Conservation (phyloP, 1,140 invertebrate genomes). For the Drosophila pectinifera region DNA sequence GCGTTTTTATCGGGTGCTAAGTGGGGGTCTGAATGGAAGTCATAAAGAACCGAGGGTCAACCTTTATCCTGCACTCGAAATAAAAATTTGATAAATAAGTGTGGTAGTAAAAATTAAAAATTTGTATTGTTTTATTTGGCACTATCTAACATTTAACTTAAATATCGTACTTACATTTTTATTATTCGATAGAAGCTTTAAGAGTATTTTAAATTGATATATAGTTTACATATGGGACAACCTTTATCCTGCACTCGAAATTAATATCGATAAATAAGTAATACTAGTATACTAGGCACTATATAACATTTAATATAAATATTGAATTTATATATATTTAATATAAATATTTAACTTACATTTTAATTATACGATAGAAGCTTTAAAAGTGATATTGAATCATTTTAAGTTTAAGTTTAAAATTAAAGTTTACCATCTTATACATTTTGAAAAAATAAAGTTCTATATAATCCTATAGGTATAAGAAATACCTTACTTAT, state of each 20-base stretch:
- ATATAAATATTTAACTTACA: too few relatives aligned
- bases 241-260: background rate
- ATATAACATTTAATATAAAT: background rate
- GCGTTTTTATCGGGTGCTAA: slow-evolving; percentile 59
- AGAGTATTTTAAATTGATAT: too few relatives aligned
- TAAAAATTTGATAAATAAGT: background rate
- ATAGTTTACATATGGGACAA: too few relatives aligned
- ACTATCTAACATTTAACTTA: background rate
- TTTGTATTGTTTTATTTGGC: background rate
- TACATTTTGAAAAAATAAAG: background rate
- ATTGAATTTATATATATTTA: too few relatives aligned
- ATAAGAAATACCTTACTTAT: background rate
- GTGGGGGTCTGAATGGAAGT: slow-evolving; percentile 19
- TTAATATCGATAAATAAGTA: background rate
- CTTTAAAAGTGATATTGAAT: too few relatives aligned
- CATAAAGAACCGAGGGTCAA: slow-evolving; percentile 22
- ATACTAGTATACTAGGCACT: too few relatives aligned
- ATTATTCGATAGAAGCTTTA: background rate
- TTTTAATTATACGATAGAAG: background rate
- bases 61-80: background rate
- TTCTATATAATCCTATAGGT: background rate
- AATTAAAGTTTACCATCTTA: too few relatives aligned
- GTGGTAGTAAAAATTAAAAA: background rate
- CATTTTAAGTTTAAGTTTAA: too few relatives aligned
- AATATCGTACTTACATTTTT: background rate